These are phyloP conservation scores for Synergus umbraculus DNA, from an alignment of 2,888 invertebrate species.

Conservation along the genomic window DNA sequence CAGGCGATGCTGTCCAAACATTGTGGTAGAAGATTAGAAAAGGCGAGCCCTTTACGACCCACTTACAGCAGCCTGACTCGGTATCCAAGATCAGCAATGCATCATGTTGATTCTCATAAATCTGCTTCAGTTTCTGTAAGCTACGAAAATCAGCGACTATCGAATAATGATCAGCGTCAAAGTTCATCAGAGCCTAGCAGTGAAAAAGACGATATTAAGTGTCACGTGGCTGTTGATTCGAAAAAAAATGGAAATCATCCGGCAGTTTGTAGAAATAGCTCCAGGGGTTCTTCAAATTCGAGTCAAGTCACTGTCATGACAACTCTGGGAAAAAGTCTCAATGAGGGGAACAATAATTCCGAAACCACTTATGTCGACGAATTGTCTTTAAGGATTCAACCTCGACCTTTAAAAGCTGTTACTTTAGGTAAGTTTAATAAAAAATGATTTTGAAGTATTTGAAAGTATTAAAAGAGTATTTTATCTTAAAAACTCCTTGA, in stretches of 20 bases:
- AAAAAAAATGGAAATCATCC: slow-evolving; percentile 36
- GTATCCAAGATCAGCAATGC: slow-evolving; percentile 60
- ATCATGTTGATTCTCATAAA: slow-evolving; percentile 60
- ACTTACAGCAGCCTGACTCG: slow-evolving; percentile 73
- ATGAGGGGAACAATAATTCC: slow-evolving; percentile 64
- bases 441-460: too few relatives aligned
- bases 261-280: slow-evolving; percentile 54
- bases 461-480: not conserved
- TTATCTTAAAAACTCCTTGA: slow-evolving; percentile 7
- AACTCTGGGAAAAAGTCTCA: slow-evolving; percentile 64
- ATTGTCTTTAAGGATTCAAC: slow-evolving; percentile 74
- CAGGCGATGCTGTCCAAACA: slow-evolving; percentile 76
- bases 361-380: slow-evolving; percentile 56
- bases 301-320: slow-evolving; percentile 72
- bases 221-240: not conserved
- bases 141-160: slow-evolving; percentile 64
- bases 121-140: slow-evolving; percentile 68
- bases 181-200: slow-evolving; percentile 43
- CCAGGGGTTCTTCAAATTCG: slow-evolving; percentile 67
- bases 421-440: slow-evolving; percentile 61
- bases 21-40: slow-evolving; percentile 69
- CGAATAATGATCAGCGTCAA: slow-evolving; percentile 35
- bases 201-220: slow-evolving; percentile 43
- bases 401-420: slow-evolving; percentile 59
- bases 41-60: slow-evolving; percentile 60